These are phyloP conservation scores for Gymnocephalus cernua DNA, from an alignment of 2,113 vertebrate genomes.

Conservation along the genomic window DNA sequence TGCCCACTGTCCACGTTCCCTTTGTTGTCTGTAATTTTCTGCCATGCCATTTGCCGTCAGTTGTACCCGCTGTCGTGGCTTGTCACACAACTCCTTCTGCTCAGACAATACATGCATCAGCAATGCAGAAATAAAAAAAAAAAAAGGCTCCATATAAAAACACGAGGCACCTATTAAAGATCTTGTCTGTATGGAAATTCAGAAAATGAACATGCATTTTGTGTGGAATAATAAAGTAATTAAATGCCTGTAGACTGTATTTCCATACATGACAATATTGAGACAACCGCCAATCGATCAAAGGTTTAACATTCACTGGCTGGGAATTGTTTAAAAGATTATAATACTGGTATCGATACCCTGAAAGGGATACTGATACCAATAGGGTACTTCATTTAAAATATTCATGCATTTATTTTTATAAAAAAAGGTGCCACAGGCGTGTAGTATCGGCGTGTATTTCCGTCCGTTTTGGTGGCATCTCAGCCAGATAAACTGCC, in stretches of 20 bases:
- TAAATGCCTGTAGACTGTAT: not conserved
- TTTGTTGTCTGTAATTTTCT: conserved; percentile 21
- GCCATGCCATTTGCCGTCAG: conserved; percentile 3
- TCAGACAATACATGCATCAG: not conserved
- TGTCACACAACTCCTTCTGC: not conserved
- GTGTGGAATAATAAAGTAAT: not conserved
- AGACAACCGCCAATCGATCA: too few species aligned
- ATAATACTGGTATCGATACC: too few species aligned
- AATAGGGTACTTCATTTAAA: too few species aligned
- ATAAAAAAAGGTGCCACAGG: too few species aligned
- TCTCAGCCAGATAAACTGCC: too few species aligned
- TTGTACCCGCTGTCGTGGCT: not conserved
- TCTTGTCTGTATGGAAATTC: not conserved
- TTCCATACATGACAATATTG: not conserved
- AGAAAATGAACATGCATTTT: not conserved
- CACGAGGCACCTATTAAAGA: too few species aligned
- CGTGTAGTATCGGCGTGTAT: too few species aligned
- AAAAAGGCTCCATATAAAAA: not conserved
- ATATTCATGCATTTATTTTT: too few species aligned
- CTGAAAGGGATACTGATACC: too few species aligned
- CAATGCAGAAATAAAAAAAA: conserved; percentile 1
- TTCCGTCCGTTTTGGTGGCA: too few species aligned
- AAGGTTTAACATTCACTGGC: too few species aligned
- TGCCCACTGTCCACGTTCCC: not conserved
- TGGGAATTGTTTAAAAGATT: too few species aligned